Conservation (phyloP, 1,140 invertebrate genomes). For the Heliothis subflexa region DNA sequence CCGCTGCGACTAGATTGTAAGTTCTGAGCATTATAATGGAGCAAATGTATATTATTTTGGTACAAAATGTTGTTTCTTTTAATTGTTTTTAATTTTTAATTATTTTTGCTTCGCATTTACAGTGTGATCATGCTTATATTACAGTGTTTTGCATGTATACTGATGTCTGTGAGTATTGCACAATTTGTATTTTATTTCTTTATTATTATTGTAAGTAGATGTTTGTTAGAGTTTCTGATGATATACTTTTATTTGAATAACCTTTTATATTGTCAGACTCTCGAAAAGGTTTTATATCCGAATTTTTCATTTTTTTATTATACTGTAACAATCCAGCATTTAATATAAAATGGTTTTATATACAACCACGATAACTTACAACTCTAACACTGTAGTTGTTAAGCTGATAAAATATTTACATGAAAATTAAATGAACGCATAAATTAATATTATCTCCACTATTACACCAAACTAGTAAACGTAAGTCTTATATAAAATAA, state of each 20-base stretch:
- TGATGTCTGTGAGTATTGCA: constrained; percentile 84
- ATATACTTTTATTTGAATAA: constrained; percentile 54
- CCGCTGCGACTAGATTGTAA: constrained; percentile 77
- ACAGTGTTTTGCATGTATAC: constrained; percentile 84
- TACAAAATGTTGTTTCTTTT: constrained; percentile 76
- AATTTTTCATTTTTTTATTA: constrained; percentile 59
- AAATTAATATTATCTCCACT: constrained; percentile 72
- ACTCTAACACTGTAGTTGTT: constrained; percentile 74
- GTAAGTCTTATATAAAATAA: constrained; percentile 65
- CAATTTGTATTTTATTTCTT: constrained; percentile 77
- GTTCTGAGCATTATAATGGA: constrained; percentile 80
- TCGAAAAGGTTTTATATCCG: constrained; percentile 61
- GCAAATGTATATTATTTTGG: constrained; percentile 74
- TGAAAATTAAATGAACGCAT: constrained; percentile 61
- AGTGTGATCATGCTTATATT: constrained; percentile 84
- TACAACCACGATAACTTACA: constrained; percentile 64
- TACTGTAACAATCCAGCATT: constrained; percentile 46
- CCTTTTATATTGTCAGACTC: constrained; percentile 58
- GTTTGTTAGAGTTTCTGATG: constrained; percentile 73
- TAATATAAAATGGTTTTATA: constrained; percentile 50
- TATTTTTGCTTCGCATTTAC: constrained; percentile 82
- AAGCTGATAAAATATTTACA: constrained; percentile 67
- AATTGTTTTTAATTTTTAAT: constrained; percentile 65
- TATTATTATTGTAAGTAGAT: constrained; percentile 61
- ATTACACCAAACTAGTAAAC: constrained; percentile 78